phyloP scores from a whole-genome alignment of 2,797 vertebrate species.

The Gephyroberyx darwinii region DNA sequence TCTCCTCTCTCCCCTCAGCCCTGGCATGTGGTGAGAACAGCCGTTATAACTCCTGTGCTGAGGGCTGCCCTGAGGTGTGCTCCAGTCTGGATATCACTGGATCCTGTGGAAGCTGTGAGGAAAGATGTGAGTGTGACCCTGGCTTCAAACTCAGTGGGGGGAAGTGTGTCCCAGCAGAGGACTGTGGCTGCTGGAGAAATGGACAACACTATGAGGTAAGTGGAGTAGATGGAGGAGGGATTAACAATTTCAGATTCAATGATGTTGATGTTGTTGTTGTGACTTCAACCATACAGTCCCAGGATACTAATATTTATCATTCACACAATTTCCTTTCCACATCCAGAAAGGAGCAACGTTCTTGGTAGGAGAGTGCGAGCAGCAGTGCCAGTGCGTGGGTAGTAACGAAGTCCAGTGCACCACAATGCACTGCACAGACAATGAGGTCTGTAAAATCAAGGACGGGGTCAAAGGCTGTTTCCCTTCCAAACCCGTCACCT shows the following conservation, averaged over 20 bases:
- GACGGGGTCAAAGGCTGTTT: constrained; percentile 82
- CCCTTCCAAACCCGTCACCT: constrained; percentile 74
- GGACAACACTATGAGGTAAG: constrained; percentile 79
- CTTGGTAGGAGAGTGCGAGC: constrained; percentile 71
- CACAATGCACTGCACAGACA: constrained; percentile 65
- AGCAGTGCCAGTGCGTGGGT: constrained; percentile 79
- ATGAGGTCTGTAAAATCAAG: constrained; percentile 77
- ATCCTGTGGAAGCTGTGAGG: constrained; percentile 79
- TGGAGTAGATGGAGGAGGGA: constrained; percentile 5
- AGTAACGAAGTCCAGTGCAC: constrained; percentile 72
- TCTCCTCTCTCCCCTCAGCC: constrained; percentile 65
- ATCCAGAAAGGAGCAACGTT: constrained; percentile 77
- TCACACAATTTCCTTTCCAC: constrained; percentile 12
- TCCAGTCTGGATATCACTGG: constrained; percentile 45
- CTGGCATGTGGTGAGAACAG: constrained; percentile 81
- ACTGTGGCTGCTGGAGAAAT: constrained; percentile 86
- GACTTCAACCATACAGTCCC: constrained; percentile 1
- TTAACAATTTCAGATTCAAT: not conserved
- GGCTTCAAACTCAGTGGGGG: constrained; percentile 82
- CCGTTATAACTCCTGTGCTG: constrained; percentile 84
- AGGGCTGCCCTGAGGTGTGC: constrained; percentile 83
- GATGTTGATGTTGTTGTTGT: not conserved
- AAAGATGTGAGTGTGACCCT: constrained; percentile 85
- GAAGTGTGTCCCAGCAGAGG: constrained; percentile 77
- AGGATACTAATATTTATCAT: not conserved